phyloP scores from a whole-genome alignment of 2,888 invertebrate genomes.

The Synanthedon tipuliformis region DNA sequence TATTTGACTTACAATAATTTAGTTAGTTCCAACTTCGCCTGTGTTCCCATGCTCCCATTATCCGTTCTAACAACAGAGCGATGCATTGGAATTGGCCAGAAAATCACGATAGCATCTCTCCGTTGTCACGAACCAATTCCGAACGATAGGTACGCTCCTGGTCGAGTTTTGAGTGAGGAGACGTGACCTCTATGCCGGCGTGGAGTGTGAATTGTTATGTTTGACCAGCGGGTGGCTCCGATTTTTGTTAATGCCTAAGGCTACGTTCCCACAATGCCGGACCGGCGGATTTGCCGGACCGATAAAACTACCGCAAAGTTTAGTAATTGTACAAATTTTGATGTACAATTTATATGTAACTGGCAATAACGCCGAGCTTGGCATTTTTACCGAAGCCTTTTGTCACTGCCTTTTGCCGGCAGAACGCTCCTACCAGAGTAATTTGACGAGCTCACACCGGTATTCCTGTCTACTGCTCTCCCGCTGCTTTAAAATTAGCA shows the following conservation, averaged over 20 bases:
- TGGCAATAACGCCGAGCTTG: too few relatives aligned
- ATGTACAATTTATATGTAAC: too few relatives aligned
- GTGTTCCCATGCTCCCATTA: conserved; percentile 66
- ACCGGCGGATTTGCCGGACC: too few relatives aligned
- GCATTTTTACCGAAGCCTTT: too few relatives aligned
- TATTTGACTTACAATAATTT: conserved; percentile 61
- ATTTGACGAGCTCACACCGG: too few relatives aligned
- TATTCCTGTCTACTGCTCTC: too few relatives aligned
- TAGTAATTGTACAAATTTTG: too few relatives aligned
- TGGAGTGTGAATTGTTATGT: conserved; percentile 64
- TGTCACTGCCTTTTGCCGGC: too few relatives aligned
- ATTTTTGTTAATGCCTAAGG: conserved; percentile 31
- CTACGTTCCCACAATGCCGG: too few relatives aligned
- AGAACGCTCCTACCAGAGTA: too few relatives aligned
- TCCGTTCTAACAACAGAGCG: conserved; percentile 45
- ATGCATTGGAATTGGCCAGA: conserved; percentile 63
- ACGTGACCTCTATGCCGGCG: conserved; percentile 57
- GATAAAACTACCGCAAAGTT: too few relatives aligned
- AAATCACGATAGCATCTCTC: conserved; percentile 67
- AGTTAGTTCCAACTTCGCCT: conserved; percentile 39
- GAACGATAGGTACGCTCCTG: conserved; percentile 49
- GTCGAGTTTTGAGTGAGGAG: conserved; percentile 62
- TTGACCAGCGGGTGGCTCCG: conserved; percentile 56
- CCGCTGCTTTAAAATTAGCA: too few relatives aligned
- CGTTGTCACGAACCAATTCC: conserved; percentile 67